phyloP scores from a whole-genome alignment of 2,113 vertebrate species.

The Catagonus wagneri region DNA sequence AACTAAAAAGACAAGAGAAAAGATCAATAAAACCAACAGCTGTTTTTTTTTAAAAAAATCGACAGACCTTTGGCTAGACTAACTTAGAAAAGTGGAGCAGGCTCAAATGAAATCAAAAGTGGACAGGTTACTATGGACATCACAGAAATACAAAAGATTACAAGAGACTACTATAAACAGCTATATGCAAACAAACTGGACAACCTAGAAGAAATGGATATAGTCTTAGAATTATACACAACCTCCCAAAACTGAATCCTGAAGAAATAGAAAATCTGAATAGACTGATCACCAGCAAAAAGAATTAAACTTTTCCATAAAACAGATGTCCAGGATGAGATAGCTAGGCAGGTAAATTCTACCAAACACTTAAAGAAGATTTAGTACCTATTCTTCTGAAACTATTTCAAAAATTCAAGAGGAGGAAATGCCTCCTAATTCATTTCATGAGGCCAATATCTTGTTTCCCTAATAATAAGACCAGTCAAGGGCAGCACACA shows the following conservation, averaged over 20 bases:
- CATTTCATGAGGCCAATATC: not conserved
- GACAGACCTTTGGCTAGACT: not conserved
- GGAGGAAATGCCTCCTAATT: not conserved
- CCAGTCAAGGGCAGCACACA: too few species aligned
- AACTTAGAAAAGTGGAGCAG: not conserved
- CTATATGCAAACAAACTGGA: not conserved
- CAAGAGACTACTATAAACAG: not conserved
- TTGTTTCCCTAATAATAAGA: not conserved
- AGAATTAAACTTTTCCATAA: not conserved
- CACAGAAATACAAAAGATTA: not conserved
- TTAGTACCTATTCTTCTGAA: not conserved
- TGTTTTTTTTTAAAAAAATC: not conserved
- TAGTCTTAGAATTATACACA: not conserved
- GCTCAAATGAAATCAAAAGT: not conserved
- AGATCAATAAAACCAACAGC: not conserved
- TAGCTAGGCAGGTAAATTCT: not conserved
- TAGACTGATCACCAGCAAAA: not conserved
- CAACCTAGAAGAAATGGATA: not conserved
- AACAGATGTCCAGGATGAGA: not conserved
- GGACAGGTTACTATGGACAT: not conserved
- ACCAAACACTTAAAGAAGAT: not conserved
- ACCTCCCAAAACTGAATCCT: not conserved
- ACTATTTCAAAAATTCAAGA: not conserved
- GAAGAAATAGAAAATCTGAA: not conserved
- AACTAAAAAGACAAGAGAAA: not conserved